Base-by-base conservation (phyloP, 2,113 vertebrate species). In the Uria aalge region DNA sequence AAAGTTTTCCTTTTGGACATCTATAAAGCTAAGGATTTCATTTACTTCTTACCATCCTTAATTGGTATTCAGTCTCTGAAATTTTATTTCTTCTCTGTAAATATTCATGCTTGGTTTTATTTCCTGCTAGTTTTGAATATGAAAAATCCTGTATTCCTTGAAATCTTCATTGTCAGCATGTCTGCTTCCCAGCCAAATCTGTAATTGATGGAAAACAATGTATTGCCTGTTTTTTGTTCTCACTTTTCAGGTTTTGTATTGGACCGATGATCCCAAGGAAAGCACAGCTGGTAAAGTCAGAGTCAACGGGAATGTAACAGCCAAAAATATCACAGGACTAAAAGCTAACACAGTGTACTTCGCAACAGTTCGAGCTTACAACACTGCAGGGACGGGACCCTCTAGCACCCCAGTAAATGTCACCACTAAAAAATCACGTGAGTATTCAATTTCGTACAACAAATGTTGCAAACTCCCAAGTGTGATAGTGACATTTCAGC, bases 351-450 rank as follows among this genome's bases (percentile, higher is more conserved):
- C 98, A 0, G 45, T 97, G 13, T 99, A 99, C 69, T 99, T 99
- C 69, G 96, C 99, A 78, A 98, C 98, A 1, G 98, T 99, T 90
- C 95, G 98, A 80, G 99, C 99, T 22, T 99, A 99, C 88, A 99
- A 99, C 96, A 99, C 99, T 0, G 99, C 99, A 1, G 99, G 99
- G 32, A 90, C 98, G 0, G 99, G 99, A 15, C 99, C 99, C n/a
- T 97, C 99, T 24, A 99, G 99, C 92, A 24, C 91, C 48, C 97
- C 97, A 0, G 98, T 99, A 88, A 99, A 99, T 12, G 96, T 99
- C 76, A 99, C 99, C 95, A 99, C 99, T 88, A 99, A 99, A 93
- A 99, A 99, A 92, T 98, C 99, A 80, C 99, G 99, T 99, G 95
- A 98, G 99, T 98, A 71, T n/a, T 30, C 76, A 8, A 0, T 7